Conservation (phyloP, 1,140 invertebrate species). For the Paracyclopina nana region DNA sequence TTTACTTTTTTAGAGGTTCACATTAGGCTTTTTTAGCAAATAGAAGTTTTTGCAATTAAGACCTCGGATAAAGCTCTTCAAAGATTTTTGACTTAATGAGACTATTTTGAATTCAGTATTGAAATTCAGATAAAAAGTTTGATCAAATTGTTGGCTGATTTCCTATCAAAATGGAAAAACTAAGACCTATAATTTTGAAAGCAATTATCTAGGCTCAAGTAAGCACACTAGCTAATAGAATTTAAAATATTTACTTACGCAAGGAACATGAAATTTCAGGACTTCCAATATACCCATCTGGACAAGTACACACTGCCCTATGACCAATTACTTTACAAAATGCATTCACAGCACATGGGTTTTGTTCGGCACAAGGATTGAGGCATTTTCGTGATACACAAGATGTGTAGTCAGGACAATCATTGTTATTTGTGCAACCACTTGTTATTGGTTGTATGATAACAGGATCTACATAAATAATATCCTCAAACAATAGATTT, state of each 20-base stretch:
- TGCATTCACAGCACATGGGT: conserved; percentile 49
- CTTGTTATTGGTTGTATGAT: conserved; percentile 18
- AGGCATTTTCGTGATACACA: conserved; percentile 23
- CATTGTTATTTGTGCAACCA: conserved; percentile 19
- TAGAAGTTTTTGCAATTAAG: neutral
- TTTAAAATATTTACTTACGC: conserved; percentile 10
- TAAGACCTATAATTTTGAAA: no score
- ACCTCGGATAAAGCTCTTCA: no score
- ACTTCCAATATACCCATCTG: conserved; percentile 46
- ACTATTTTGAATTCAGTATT: no score
- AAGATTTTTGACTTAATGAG: no score
- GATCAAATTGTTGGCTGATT: no score
- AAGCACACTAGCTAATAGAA: no score
- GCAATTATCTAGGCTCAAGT: no score
- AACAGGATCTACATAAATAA: conserved; percentile 29
- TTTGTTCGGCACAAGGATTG: conserved; percentile 27
- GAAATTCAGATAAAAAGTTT: no score
- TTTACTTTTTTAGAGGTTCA: no score
- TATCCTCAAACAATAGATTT: no score
- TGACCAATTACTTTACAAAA: conserved; percentile 55
- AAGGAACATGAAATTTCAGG: conserved; percentile 20
- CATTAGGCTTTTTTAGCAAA: no score
- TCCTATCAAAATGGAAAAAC: no score
- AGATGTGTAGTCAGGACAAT: conserved; percentile 22
- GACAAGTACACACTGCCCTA: conserved; percentile 53